Evolutionary conservation across 2,888 invertebrate species (phyloP).

Genomic region (Crepidodera aurea): DNA sequence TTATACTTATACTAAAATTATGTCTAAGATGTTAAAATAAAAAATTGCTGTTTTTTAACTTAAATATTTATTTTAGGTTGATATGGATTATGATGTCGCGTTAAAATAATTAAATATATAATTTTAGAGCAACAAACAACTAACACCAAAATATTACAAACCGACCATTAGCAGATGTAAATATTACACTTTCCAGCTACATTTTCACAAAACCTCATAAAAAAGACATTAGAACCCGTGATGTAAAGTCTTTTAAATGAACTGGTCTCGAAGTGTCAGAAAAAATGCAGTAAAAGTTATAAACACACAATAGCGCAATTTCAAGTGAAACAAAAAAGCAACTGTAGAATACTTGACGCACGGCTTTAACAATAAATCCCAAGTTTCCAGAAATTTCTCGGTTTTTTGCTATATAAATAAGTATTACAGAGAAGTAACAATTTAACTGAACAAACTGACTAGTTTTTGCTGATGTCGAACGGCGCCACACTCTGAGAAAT

Average conservation of each 20-base stretch:
- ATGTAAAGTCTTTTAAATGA: background rate
- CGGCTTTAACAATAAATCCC: slow-evolving; percentile 1
- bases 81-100: too few species aligned
- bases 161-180: too few species aligned
- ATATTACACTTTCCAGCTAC: too few species aligned
- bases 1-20: too few species aligned
- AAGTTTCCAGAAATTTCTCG: slow-evolving; percentile 9
- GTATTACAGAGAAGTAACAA: slow-evolving; percentile 2
- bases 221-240: background rate
- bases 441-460: slow-evolving; percentile 1
- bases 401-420: slow-evolving; percentile 6
- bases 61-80: too few species aligned
- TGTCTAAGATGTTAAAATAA: too few species aligned
- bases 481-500: slow-evolving; percentile 1
- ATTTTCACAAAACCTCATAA: too few species aligned
- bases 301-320: background rate
- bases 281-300: background rate
- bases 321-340: background rate
- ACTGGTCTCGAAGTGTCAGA: background rate
- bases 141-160: too few species aligned
- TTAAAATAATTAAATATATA: too few species aligned
- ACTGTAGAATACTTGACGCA: background rate
- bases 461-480: background rate
- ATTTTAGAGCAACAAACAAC: too few species aligned
- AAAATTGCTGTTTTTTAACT: too few species aligned